Percentiles rank a stretch among this genome's conserved stretches.
phyloP scores from a whole-genome alignment of 2,888 invertebrate species.

The Zele albiditarsus region DNA sequence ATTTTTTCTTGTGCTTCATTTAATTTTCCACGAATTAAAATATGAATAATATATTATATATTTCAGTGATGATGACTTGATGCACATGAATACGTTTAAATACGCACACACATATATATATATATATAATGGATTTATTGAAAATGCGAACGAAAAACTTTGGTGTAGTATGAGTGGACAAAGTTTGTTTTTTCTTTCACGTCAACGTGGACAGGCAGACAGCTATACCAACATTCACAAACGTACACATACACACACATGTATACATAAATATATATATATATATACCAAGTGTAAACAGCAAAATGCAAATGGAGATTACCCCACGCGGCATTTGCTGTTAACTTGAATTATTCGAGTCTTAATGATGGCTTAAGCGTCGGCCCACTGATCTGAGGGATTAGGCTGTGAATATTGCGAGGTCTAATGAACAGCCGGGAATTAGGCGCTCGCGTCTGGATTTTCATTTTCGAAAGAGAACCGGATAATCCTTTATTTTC shows the following conservation, averaged over 20 bases:
- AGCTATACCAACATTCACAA: background rate
- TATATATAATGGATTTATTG: background rate
- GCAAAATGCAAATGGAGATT: constrained; percentile 73
- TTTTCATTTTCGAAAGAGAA: constrained; percentile 55
- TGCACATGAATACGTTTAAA: background rate
- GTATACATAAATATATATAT: background rate
- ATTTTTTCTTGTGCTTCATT: too few species aligned
- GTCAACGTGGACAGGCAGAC: constrained; percentile 5
- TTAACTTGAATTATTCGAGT: constrained; percentile 73
- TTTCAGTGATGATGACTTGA: background rate
- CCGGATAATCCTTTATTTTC: constrained; percentile 45
- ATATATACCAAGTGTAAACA: constrained; percentile 57
- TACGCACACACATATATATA: background rate
- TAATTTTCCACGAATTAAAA: background rate
- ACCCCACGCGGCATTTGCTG: constrained; percentile 65
- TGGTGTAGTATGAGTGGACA: background rate
- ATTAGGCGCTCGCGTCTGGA: constrained; percentile 63
- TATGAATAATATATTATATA: background rate
- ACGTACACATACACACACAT: background rate
- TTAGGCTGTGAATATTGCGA: constrained; percentile 71
- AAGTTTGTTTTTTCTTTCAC: constrained; percentile 25
- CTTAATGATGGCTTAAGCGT: constrained; percentile 72
- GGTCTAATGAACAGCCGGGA: constrained; percentile 69
- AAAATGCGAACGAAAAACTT: background rate
- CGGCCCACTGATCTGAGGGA: constrained; percentile 72